Conservation (phyloP, 2,113 vertebrate genomes). For the Tympanuchus pallidicinctus region DNA sequence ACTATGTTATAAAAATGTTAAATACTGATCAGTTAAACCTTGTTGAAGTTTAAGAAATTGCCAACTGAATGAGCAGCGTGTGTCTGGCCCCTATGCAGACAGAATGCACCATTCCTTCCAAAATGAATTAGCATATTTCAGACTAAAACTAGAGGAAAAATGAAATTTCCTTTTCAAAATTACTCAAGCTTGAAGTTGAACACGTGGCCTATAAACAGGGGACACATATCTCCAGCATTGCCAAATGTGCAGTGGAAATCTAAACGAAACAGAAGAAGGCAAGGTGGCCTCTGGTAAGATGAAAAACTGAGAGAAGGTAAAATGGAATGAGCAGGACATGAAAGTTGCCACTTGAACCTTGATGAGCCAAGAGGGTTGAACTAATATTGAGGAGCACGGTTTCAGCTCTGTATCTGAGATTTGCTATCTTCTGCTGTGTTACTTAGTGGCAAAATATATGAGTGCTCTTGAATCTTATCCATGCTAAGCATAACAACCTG, state of each 20-base stretch:
- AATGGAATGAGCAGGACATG: neutral
- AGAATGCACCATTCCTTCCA: neutral
- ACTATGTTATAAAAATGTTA: neutral
- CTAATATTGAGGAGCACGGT: rapidly evolving
- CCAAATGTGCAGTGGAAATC: neutral
- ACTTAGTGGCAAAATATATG: neutral
- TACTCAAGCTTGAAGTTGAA: neutral
- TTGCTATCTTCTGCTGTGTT: neutral
- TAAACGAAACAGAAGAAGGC: neutral
- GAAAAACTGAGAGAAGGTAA: neutral
- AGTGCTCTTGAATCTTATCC: neutral
- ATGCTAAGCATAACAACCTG: neutral
- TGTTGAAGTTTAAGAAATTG: neutral
- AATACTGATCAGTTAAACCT: neutral
- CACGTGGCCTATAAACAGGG: too few species aligned
- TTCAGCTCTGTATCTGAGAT: neutral
- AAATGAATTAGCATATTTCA: neutral
- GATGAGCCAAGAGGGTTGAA: neutral
- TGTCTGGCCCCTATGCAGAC: neutral
- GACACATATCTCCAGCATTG: neutral
- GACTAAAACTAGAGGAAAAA: neutral
- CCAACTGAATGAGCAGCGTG: neutral
- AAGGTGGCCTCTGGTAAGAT: neutral
- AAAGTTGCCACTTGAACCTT: neutral
- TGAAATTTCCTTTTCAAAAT: neutral